Evolutionary conservation across 2,888 invertebrate genomes (phyloP).

Genomic region (Tuberolachnus salignus): DNA sequence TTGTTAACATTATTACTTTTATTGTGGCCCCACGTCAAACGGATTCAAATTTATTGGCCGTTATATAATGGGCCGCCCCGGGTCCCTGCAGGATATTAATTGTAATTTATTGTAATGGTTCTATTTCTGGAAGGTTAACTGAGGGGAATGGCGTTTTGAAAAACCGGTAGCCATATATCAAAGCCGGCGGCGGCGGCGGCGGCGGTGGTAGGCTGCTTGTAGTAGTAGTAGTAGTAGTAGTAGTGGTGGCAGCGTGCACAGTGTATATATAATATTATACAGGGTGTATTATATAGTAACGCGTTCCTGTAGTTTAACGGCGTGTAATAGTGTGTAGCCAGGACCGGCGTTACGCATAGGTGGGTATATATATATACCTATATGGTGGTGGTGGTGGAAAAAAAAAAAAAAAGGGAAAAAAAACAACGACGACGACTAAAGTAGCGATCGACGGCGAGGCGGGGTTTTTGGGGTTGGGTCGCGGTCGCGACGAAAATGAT

Average conservation of each 20-base stretch:
- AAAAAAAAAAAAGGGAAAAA: too few species aligned
- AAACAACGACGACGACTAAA: too few species aligned
- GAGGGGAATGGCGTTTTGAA: conserved; percentile 58
- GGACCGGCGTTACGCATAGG: too few species aligned
- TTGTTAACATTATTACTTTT: conserved; percentile 58
- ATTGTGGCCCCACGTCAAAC: conserved; percentile 57
- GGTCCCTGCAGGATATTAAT: conserved; percentile 59
- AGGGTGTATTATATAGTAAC: too few species aligned
- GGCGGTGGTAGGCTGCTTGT: neutral
- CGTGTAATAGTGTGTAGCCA: too few species aligned
- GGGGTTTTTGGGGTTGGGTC: too few species aligned
- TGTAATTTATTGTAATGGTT: conserved; percentile 59
- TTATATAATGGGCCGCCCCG: conserved; percentile 59
- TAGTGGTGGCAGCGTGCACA: neutral
- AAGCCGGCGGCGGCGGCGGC: conserved; percentile 51
- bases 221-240: neutral
- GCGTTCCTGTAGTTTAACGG: neutral
- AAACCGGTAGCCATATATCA: conserved; percentile 60
- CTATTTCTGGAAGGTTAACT: conserved; percentile 57
- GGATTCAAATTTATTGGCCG: conserved; percentile 59
- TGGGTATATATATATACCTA: neutral
- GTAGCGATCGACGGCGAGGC: too few species aligned
- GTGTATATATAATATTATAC: neutral
- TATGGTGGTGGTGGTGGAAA: neutral
- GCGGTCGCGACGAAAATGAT: conserved; percentile 47